These are phyloP conservation scores for Drosophila tripunctata DNA, from an alignment of 2,888 invertebrate genomes.

Conservation along the genomic window DNA sequence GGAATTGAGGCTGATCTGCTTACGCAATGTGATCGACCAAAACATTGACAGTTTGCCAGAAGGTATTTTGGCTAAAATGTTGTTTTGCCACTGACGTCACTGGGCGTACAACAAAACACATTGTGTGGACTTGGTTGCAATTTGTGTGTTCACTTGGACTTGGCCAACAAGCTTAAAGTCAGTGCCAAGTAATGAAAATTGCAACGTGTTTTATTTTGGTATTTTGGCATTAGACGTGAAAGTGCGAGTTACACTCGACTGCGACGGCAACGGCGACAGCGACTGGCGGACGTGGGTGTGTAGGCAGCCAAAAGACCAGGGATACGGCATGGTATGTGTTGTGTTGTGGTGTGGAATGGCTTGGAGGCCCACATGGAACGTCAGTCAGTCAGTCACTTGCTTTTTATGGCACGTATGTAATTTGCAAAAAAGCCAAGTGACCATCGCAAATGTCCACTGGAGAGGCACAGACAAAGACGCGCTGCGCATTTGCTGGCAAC, in stretches of 20 bases:
- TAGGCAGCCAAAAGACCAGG: conserved; percentile 16
- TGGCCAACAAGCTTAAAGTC: conserved; percentile 79
- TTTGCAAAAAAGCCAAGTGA: conserved; percentile 69
- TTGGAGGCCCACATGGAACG: conserved; percentile 64
- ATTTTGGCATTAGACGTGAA: conserved; percentile 82
- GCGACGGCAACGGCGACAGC: conserved; percentile 26
- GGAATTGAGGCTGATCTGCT: conserved; percentile 58
- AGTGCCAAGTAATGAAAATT: conserved; percentile 80
- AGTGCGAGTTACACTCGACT: conserved; percentile 69
- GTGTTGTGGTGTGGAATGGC: no score
- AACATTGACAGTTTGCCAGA: conserved; percentile 12
- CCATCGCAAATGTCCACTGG: conserved; percentile 38
- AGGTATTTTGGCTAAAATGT: conserved; percentile 4
- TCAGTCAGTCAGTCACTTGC: conserved; percentile 53
- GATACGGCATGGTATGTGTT: no score
- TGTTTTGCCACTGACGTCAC: conserved; percentile 66
- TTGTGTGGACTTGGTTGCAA: conserved; percentile 36
- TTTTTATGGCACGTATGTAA: conserved; percentile 79
- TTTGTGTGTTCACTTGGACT: conserved; percentile 74
- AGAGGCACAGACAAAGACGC: conserved; percentile 6
- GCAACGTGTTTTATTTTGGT: conserved; percentile 80
- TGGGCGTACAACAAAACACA: conserved; percentile 15
- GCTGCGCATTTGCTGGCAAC: conserved; percentile 64
- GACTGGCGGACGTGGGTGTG: conserved; percentile 20
- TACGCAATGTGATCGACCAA: conserved; percentile 58